A percentile compares a stretch with the other conserved stretches of the same genome.
Evolutionary conservation across 2,797 vertebrate genomes (phyloP).

Genomic region (Coluber constrictor): DNA sequence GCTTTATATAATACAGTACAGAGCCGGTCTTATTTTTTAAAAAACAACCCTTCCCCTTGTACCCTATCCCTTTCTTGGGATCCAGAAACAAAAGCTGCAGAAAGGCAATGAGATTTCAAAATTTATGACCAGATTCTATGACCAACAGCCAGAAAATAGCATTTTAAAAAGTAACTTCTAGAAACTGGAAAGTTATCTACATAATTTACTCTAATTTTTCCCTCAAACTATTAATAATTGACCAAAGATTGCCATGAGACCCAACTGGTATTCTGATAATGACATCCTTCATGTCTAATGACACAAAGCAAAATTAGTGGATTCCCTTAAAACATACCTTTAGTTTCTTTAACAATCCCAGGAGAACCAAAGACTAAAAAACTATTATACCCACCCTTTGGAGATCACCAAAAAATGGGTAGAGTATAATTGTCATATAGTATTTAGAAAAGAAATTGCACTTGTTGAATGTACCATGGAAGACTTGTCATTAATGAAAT

Average conservation of each 20-base stretch:
- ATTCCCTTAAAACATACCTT: not conserved
- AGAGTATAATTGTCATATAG: not conserved
- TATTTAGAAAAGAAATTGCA: not conserved
- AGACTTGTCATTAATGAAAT: not conserved
- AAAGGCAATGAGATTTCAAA: not conserved
- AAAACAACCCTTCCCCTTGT: not conserved
- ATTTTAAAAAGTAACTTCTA: not conserved
- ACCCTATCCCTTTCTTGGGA: not conserved
- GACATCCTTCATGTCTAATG: not conserved
- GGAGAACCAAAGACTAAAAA: not conserved
- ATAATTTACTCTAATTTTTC: not conserved
- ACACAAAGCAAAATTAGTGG: not conserved
- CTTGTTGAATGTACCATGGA: not conserved
- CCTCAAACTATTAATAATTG: not conserved
- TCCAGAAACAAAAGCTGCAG: not conserved
- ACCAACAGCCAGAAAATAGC: not conserved
- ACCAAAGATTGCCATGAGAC: not conserved
- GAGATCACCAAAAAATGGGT: not conserved
- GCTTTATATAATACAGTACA: not conserved
- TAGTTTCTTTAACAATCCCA: not conserved
- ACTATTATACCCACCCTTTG: not conserved
- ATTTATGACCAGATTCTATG: not conserved
- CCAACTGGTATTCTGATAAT: not conserved
- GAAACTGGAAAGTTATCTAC: not conserved
- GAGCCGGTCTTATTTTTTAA: not conserved